Conservation (phyloP, 2,797 vertebrate genomes). For the Pangasius macronema region DNA sequence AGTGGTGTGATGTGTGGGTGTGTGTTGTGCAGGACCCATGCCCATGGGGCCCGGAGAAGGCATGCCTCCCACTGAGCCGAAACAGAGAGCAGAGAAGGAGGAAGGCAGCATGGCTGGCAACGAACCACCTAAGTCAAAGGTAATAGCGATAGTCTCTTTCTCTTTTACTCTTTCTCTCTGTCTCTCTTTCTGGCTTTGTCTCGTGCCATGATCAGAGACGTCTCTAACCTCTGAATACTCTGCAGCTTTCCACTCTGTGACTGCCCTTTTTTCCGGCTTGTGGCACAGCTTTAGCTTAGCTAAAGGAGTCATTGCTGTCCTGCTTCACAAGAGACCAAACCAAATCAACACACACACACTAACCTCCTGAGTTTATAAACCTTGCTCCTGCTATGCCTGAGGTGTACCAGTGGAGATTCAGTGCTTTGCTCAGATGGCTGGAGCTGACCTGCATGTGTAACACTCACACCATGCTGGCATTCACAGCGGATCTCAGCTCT, state of each 20-base stretch:
- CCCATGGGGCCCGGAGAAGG: conserved; percentile 62
- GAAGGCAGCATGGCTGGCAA: conserved; percentile 49
- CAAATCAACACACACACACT: not conserved
- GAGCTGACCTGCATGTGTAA: conserved; percentile 7
- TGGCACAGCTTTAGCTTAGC: conserved; percentile 19
- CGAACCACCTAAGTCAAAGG: conserved; percentile 65
- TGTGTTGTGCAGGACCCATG: conserved; percentile 59
- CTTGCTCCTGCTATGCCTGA: not conserved
- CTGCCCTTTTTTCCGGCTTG: conserved; percentile 3
- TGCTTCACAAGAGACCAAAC: not conserved
- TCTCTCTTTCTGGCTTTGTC: not conserved
- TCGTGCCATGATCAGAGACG: conserved; percentile 22
- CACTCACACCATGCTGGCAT: not conserved
- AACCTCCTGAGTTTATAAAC: not conserved
- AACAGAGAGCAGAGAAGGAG: conserved; percentile 65
- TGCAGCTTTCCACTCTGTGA: conserved; percentile 11
- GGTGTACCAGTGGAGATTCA: not conserved
- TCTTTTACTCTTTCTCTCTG: not conserved
- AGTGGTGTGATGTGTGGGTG: conserved; percentile 1
- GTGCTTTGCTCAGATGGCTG: not conserved
- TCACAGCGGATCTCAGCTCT: conserved; percentile 5
- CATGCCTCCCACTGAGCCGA: conserved; percentile 59
- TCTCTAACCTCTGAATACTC: conserved; percentile 1
- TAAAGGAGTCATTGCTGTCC: conserved; percentile 9
- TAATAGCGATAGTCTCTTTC: conserved; percentile 32